phyloP scores from a whole-genome alignment of 2,797 vertebrate species.

The Chiloscyllium punctatum region DNA sequence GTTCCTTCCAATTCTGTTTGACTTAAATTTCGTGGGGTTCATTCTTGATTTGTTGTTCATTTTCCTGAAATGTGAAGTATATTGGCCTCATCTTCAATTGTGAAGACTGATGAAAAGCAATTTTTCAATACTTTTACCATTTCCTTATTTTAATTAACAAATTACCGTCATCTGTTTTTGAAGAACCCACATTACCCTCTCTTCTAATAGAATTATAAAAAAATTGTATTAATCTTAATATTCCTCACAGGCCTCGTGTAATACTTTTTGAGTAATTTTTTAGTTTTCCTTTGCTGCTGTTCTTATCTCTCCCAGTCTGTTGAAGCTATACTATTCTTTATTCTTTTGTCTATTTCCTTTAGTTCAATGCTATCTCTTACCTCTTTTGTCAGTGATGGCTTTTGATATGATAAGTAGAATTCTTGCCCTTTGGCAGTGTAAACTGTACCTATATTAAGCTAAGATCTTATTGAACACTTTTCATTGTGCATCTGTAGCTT shows the following conservation, averaged over 20 bases:
- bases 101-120: not conserved
- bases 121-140: not conserved
- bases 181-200: not conserved
- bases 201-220: not conserved
- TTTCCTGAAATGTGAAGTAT: not conserved
- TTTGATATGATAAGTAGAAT: not conserved
- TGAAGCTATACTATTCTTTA: not conserved
- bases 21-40: not conserved
- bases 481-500: too few relatives aligned
- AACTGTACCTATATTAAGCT: too few relatives aligned
- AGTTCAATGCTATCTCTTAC: not conserved
- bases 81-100: not conserved
- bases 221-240: not conserved
- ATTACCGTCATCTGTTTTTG: not conserved
- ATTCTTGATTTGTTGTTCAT: not conserved
- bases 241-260: not conserved
- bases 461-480: too few relatives aligned
- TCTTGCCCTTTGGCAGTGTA: not conserved
- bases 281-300: not conserved
- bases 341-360: not conserved
- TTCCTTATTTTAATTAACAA: not conserved
- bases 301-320: not conserved
- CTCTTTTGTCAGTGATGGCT: not conserved
- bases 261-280: not conserved
- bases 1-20: not conserved